Conservation (phyloP, 2,888 invertebrate species). For the Amphimallon solstitiale region DNA sequence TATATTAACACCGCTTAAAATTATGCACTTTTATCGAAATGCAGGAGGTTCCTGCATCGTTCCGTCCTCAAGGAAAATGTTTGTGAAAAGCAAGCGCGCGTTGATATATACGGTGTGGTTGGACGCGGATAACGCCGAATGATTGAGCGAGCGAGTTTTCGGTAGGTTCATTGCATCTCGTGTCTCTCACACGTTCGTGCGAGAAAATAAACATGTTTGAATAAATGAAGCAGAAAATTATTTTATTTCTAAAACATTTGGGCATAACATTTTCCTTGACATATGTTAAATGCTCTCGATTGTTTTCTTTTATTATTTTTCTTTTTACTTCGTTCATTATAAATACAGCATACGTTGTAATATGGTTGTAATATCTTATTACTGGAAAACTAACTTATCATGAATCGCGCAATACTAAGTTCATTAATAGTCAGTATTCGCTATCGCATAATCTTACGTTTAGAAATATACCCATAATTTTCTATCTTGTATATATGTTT, state of each 20-base stretch:
- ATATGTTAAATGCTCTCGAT: neutral
- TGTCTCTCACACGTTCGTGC: constrained; percentile 30
- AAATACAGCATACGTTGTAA: neutral
- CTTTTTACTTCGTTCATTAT: neutral
- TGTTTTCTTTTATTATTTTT: neutral
- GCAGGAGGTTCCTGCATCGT: constrained; percentile 72
- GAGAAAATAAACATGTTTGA: constrained; percentile 35
- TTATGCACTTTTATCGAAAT: constrained; percentile 67
- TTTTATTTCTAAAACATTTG: constrained; percentile 17
- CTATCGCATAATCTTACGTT: too few relatives aligned
- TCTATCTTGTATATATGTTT: too few relatives aligned
- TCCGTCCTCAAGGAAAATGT: constrained; percentile 65
- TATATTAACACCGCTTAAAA: constrained; percentile 66
- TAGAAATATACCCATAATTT: too few relatives aligned
- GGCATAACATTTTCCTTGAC: neutral
- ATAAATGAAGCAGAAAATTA: constrained; percentile 22
- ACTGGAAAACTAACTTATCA: too few relatives aligned
- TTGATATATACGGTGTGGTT: constrained; percentile 60
- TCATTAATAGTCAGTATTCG: too few relatives aligned
- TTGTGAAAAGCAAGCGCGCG: constrained; percentile 64
- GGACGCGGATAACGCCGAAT: constrained; percentile 50
- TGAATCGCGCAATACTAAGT: too few relatives aligned
- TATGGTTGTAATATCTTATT: too few relatives aligned
- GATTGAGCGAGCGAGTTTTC: constrained; percentile 46
- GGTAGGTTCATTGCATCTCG: constrained; percentile 37